phyloP scores from a whole-genome alignment of 2,797 vertebrate genomes.

The Taenioides sp. region DNA sequence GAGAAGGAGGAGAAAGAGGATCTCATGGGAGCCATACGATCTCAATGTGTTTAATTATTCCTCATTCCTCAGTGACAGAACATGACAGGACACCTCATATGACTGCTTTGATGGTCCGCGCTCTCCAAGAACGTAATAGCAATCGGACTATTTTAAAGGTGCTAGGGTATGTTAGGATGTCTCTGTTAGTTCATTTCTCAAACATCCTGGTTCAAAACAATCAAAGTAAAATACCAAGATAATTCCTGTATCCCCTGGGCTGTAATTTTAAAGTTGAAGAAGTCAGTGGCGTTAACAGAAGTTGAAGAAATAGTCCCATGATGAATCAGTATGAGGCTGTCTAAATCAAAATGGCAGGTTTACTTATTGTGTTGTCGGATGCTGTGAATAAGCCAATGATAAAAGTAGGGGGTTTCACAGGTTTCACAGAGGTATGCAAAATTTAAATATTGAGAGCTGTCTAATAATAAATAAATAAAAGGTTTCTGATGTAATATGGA shows the following conservation, averaged over 20 bases:
- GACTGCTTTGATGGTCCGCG: slow-evolving; percentile 28
- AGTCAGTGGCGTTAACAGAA: neutral
- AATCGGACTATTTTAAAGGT: neutral
- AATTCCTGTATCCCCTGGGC: neutral
- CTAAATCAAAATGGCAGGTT: neutral
- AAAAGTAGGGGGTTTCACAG: neutral
- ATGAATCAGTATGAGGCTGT: neutral
- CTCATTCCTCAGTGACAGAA: slow-evolving; percentile 31
- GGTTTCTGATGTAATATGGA: too few species aligned
- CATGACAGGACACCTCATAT: slow-evolving; percentile 34
- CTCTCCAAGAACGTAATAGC: slow-evolving; percentile 15
- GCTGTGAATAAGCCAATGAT: neutral
- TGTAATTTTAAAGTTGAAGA: neutral
- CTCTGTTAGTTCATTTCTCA: neutral
- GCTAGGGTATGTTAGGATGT: slow-evolving; percentile 14
- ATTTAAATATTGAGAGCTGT: too few species aligned
- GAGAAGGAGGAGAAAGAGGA: slow-evolving; percentile 43
- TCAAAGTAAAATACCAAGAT: neutral
- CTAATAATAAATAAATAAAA: too few species aligned
- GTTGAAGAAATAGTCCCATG: neutral
- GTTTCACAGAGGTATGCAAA: too few species aligned
- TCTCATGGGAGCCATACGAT: slow-evolving; percentile 53
- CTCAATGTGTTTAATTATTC: slow-evolving; percentile 60
- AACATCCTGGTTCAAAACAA: neutral
- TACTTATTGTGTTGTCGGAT: neutral